Conservation (phyloP, 2,888 invertebrate species). For the Archaeoteleia sp. region DNA sequence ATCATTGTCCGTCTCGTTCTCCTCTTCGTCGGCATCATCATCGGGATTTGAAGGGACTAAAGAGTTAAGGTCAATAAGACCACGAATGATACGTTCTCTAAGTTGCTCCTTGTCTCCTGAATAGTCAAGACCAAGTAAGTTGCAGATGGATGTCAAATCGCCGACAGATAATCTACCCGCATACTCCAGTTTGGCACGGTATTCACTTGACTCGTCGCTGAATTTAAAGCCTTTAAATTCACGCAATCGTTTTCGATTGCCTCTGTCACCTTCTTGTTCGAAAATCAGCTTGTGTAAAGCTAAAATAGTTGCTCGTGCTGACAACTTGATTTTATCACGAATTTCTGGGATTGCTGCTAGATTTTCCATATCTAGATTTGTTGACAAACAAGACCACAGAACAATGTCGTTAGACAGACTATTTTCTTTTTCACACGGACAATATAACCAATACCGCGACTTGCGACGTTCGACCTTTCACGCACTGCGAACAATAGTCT, state of each 20-base stretch:
- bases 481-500: too few species aligned
- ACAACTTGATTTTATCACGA: neutral
- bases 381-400: too few species aligned
- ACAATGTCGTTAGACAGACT: too few species aligned
- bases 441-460: too few species aligned
- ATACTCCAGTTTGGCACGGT: constrained; percentile 3
- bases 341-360: constrained; percentile 1
- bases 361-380: neutral
- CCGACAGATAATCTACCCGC: constrained; percentile 2
- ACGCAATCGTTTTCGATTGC: constrained; percentile 15
- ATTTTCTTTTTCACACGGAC: too few species aligned
- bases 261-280: constrained; percentile 7
- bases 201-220: neutral
- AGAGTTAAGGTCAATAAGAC: constrained; percentile 9
- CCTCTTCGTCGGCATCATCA: constrained; percentile 1
- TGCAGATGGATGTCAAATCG: constrained; percentile 11
- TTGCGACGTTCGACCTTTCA: too few species aligned
- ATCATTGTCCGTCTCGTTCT: neutral
- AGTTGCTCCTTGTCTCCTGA: constrained; percentile 4
- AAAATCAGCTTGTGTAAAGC: constrained; percentile 10
- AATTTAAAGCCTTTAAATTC: constrained; percentile 15
- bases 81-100: constrained; percentile 1
- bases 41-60: too few species aligned
- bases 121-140: constrained; percentile 10
- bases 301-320: neutral